A percentile compares a stretch with the other conserved stretches of the same genome.
phyloP scores from a whole-genome alignment of 2,888 invertebrate genomes.

The Caenorhabditis zanzibari region DNA sequence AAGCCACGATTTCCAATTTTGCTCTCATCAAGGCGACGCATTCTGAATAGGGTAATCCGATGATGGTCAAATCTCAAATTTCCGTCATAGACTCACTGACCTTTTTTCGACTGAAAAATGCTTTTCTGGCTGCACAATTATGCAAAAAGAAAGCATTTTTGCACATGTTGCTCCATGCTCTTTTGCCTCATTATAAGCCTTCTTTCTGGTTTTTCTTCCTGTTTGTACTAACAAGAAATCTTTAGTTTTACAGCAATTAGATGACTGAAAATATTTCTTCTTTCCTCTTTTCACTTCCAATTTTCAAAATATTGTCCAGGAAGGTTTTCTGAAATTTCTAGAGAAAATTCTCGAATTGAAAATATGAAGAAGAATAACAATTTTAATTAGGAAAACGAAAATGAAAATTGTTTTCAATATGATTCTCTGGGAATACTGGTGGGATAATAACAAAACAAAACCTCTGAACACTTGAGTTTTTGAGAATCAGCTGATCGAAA shows the following conservation, averaged over 20 bases:
- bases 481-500: slow-evolving; percentile 43
- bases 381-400: slow-evolving; percentile 22
- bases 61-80: slow-evolving; percentile 49
- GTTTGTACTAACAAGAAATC: slow-evolving; percentile 6
- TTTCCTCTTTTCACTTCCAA: not conserved
- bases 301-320: not conserved
- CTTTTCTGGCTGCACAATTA: slow-evolving; percentile 39
- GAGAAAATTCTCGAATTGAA: not conserved
- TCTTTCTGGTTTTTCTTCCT: slow-evolving; percentile 27
- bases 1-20: slow-evolving; percentile 13
- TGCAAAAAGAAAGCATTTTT: slow-evolving; percentile 29
- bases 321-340: not conserved
- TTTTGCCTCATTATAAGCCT: slow-evolving; percentile 52
- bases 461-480: slow-evolving; percentile 25
- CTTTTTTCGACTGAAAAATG: slow-evolving; percentile 23
- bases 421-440: slow-evolving; percentile 1
- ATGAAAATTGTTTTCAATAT: slow-evolving; percentile 29
- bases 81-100: slow-evolving; percentile 28
- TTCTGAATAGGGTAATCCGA: slow-evolving; percentile 47
- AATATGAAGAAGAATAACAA: slow-evolving; percentile 21
- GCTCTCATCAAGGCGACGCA: not conserved
- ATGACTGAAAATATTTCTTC: slow-evolving; percentile 1
- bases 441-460: not conserved
- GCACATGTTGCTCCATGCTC: slow-evolving; percentile 47
- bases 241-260: slow-evolving; percentile 9